Base-by-base conservation (phyloP, 2,888 invertebrate species). In the Osmoderma eremita region DNA sequence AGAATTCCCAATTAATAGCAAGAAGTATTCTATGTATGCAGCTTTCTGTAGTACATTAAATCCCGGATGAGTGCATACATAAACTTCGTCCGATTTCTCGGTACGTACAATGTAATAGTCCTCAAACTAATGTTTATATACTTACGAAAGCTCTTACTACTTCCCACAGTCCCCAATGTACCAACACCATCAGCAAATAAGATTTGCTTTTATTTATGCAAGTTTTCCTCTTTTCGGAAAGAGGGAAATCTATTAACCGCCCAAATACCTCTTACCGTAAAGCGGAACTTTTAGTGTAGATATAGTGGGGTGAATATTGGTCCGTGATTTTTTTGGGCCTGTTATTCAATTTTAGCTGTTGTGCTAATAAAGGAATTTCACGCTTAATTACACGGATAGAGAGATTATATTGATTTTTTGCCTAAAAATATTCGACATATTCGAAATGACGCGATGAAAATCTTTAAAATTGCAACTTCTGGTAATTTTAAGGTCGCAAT, bases 51-150 rank as follows among this genome's bases (percentile, higher is more conserved):
- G 22, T n/a, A 30, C 15, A 22, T 53, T 61, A 61, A 67, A 68
- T 63, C 49, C 39, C 4, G 30, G 1, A 1, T 12, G 30, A 45
- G 30, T 61, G 17, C 56, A 42, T 61, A 69, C 61, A 70, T 70
- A 73, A 71, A 68, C 66, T 67, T 61, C 54, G 62, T 49, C 61
- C 63, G 68, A 70, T 68, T 56, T 49, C 45, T 30, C 10, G 17
- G 24, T 22, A n/a, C n/a, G n/a, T n/a, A 17, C 15, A 42, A 67
- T 68, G 72, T 71, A 67, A 74, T 74, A 65, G 70, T 20, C 70
- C 70, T 69, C 71, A 71, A 72, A 72, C 71, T 69, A 69, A 65
- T 72, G 70, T 74, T 72, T 74, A 74, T 74, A 71, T 71, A 74
- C 72, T 74, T 71, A 72, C 70, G 65, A 17, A 68, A 71, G 73